A percentile compares a stretch with the other conserved stretches of the same genome.
phyloP scores from a whole-genome alignment of 2,113 vertebrate genomes.

The Lates calcarifer region DNA sequence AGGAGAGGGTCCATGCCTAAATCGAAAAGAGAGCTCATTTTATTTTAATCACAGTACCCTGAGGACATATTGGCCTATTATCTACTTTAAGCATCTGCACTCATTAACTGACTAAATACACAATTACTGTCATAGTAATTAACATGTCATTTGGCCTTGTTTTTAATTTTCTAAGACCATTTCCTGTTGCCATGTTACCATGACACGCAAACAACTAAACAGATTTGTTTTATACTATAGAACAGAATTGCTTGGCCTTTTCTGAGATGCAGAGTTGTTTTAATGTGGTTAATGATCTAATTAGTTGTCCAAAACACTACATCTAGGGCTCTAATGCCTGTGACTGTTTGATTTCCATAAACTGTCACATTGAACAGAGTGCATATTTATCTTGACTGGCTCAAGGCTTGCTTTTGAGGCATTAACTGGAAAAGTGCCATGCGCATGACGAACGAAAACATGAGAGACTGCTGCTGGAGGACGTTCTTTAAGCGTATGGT shows the following conservation, averaged over 20 bases:
- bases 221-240: constrained; percentile 57
- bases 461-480: constrained; percentile 16
- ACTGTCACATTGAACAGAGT: constrained; percentile 53
- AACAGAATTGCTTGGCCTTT: constrained; percentile 76
- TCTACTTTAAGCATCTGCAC: constrained; percentile 78
- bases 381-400: constrained; percentile 54
- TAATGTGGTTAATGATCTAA: constrained; percentile 68
- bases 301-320: constrained; percentile 48
- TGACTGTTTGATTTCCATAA: constrained; percentile 61
- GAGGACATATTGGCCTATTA: constrained; percentile 70
- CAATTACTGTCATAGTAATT: constrained; percentile 80
- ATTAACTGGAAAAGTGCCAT: constrained; percentile 47
- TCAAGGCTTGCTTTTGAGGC: constrained; percentile 49
- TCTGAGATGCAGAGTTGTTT: constrained; percentile 68
- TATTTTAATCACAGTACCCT: constrained; percentile 67
- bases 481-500: constrained; percentile 26
- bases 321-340: constrained; percentile 36
- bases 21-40: constrained; percentile 48
- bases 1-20: constrained; percentile 18
- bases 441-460: constrained; percentile 43
- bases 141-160: constrained; percentile 69
- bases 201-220: constrained; percentile 60
- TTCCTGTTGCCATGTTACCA: constrained; percentile 44
- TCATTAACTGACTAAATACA: constrained; percentile 80
- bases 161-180: constrained; percentile 62